phyloP scores from a whole-genome alignment of 1,140 invertebrate species.

The Leptinotarsa undecemlineata region DNA sequence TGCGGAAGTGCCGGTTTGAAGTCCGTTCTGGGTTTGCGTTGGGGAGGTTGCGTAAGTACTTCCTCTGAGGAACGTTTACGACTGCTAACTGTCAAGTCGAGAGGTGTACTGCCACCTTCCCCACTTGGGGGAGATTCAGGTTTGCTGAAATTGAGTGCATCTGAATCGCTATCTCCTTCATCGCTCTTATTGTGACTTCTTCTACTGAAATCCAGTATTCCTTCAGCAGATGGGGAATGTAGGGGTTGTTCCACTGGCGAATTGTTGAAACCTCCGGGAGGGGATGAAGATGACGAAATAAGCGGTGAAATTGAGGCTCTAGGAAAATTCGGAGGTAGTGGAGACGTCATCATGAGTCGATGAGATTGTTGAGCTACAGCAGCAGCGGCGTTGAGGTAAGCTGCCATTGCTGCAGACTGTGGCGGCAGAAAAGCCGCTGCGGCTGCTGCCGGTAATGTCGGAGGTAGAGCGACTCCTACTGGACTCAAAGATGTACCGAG shows the following conservation, averaged over 20 bases:
- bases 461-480: constrained; percentile 59
- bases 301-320: constrained; percentile 63
- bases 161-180: constrained; percentile 64
- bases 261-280: constrained; percentile 54
- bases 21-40: constrained; percentile 67
- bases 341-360: constrained; percentile 76
- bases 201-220: constrained; percentile 78
- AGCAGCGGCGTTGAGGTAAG: constrained; percentile 70
- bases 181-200: constrained; percentile 56
- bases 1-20: constrained; percentile 68
- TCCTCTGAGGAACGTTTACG: constrained; percentile 72
- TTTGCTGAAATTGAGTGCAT: constrained; percentile 71
- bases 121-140: constrained; percentile 58
- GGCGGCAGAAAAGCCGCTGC: constrained; percentile 67
- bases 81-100: constrained; percentile 78
- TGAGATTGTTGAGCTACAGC: constrained; percentile 70
- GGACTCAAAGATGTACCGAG: constrained; percentile 58
- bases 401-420: constrained; percentile 77
- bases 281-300: constrained; percentile 64
- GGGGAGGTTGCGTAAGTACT: constrained; percentile 63
- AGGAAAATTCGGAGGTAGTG: constrained; percentile 62
- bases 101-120: constrained; percentile 70
- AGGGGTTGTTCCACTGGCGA: constrained; percentile 53
- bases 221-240: constrained; percentile 59
- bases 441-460: constrained; percentile 60